Evolutionary conservation across 2,888 invertebrate genomes (phyloP).

Genomic region (Lasioglossum leucozonium): DNA sequence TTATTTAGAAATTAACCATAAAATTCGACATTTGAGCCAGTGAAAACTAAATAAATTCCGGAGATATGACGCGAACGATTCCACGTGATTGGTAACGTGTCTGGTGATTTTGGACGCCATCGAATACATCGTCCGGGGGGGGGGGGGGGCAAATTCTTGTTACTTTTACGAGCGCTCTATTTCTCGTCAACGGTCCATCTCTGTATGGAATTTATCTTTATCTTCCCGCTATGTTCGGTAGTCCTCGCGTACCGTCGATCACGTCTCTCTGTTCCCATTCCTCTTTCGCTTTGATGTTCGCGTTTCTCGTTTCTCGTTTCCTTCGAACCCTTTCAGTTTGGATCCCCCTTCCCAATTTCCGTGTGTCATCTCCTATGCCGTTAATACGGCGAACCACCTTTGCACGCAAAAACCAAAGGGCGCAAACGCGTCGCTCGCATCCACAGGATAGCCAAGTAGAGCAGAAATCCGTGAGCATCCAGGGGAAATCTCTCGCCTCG

Average conservation of each 20-base stretch:
- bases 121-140: background rate
- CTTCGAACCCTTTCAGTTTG: background rate
- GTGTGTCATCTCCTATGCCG: slow-evolving; percentile 2
- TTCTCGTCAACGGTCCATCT: background rate
- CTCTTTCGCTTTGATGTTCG: slow-evolving; percentile 37
- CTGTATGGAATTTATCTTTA: slow-evolving; percentile 39
- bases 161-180: background rate
- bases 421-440: slow-evolving; percentile 26
- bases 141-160: background rate
- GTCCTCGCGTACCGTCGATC: slow-evolving; percentile 3
- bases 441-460: slow-evolving; percentile 34
- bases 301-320: slow-evolving; percentile 1
- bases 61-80: background rate
- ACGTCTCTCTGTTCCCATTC: background rate
- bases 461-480: slow-evolving; percentile 33
- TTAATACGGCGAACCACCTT: slow-evolving; percentile 18
- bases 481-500: slow-evolving; percentile 35
- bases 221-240: slow-evolving; percentile 35
- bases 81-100: background rate
- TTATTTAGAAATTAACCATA: background rate
- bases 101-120: background rate
- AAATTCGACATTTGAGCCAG: background rate
- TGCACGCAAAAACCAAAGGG: background rate
- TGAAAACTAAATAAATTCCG: background rate
- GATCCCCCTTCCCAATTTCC: slow-evolving; percentile 25